Percentiles rank a stretch among this genome's conserved stretches.
These are phyloP conservation scores for Ophraella communa DNA, from an alignment of 2,888 invertebrate genomes.

Conservation along the genomic window DNA sequence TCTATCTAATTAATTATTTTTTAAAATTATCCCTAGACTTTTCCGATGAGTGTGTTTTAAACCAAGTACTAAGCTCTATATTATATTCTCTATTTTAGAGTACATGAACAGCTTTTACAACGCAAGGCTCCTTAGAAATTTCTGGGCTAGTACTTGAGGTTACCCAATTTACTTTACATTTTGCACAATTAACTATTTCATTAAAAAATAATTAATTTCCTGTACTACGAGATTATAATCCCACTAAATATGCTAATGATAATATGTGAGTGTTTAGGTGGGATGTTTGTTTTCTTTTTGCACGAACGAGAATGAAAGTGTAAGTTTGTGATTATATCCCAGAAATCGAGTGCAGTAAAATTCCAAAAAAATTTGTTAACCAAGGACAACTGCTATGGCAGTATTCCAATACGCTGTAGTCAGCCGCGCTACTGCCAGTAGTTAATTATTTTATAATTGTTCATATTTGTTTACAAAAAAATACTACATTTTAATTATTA, in stretches of 20 bases:
- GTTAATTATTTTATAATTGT: not conserved
- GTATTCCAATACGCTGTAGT: not conserved
- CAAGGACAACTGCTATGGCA: slow-evolving; percentile 4
- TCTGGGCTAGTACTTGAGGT: no score
- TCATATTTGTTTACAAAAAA: not conserved
- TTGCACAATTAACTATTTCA: no score
- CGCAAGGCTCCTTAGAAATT: no score
- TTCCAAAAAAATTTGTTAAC: slow-evolving; percentile 4
- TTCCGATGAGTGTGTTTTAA: no score
- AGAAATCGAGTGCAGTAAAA: slow-evolving; percentile 5
- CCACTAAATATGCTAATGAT: slow-evolving; percentile 9
- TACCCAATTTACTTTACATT: not conserved
- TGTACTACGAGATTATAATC: not conserved
- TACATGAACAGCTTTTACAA: no score
- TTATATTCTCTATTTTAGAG: no score
- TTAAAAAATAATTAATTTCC: not conserved
- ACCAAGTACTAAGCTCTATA: no score
- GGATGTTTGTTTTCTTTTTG: slow-evolving; percentile 22
- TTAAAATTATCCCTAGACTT: no score
- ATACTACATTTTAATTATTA: no score
- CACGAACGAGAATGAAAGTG: slow-evolving; percentile 23
- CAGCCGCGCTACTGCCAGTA: no score
- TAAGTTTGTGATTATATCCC: slow-evolving; percentile 6
- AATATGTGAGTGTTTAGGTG: slow-evolving; percentile 17
- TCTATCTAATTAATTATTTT: no score